Percentiles rank a stretch among this genome's conserved stretches.
Evolutionary conservation across 2,888 invertebrate genomes (phyloP).

Genomic region (Phorcus lineatus): DNA sequence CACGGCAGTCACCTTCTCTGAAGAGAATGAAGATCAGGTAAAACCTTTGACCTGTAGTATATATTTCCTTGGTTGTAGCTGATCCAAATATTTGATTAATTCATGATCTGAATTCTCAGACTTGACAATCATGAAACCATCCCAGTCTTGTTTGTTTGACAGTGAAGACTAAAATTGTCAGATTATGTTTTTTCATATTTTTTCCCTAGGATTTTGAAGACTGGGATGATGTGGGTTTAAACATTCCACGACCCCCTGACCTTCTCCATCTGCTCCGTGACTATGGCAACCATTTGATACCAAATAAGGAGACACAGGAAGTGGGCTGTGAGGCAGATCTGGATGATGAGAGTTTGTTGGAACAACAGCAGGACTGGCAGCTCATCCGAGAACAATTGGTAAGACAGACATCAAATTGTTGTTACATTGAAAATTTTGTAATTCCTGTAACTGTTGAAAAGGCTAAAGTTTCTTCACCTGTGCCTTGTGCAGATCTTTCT

Average conservation of each 20-base stretch:
- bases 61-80: too few species aligned
- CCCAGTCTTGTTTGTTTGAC: too few species aligned
- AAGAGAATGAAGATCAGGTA: constrained; percentile 92
- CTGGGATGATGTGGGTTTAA: constrained; percentile 93
- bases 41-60: not conserved
- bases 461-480: too few species aligned
- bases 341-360: constrained; percentile 43
- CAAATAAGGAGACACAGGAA: constrained; percentile 55
- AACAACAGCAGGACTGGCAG: constrained; percentile 52
- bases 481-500: too few species aligned
- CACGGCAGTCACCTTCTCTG: constrained; percentile 91
- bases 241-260: constrained; percentile 87
- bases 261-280: constrained; percentile 79
- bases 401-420: constrained; percentile 21
- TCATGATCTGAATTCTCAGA: too few species aligned
- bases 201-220: constrained; percentile 90
- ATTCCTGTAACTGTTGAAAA: too few species aligned
- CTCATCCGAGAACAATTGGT: constrained; percentile 56
- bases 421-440: too few species aligned
- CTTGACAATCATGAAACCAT: too few species aligned
- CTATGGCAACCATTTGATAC: constrained; percentile 69
- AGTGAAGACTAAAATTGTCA: too few species aligned
- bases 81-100: too few species aligned
- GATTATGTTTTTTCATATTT: too few species aligned
- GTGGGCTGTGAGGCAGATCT: constrained; percentile 58